Percentiles rank a stretch among this genome's conserved stretches.
Conservation (phyloP, 1,140 invertebrate species). For the Chelonus insularis region DNA sequence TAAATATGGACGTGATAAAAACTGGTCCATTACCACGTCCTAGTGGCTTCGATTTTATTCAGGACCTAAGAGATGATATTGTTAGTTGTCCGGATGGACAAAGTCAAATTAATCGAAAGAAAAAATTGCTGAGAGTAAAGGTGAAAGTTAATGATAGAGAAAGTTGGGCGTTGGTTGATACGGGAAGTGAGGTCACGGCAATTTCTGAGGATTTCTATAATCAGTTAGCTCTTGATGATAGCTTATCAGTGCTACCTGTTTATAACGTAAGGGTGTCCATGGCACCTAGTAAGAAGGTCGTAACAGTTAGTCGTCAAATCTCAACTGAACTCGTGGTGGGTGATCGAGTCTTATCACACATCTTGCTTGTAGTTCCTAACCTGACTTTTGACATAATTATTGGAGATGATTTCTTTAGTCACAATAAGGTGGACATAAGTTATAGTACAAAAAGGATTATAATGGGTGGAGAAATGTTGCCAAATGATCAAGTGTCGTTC, state of each 20-base stretch:
- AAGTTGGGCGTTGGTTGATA: constrained; percentile 4
- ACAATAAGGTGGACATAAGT: background rate
- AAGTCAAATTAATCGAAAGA: background rate
- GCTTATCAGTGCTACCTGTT: background rate
- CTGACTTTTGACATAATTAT: background rate
- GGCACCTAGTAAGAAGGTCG: background rate
- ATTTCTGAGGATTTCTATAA: constrained; percentile 8
- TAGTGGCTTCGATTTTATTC: background rate
- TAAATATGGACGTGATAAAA: background rate
- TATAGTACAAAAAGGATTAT: background rate
- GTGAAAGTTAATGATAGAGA: background rate
- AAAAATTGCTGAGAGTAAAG: background rate
- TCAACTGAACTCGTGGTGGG: background rate
- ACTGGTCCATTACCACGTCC: constrained; percentile 6
- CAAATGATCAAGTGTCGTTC: background rate
- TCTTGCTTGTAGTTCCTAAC: background rate
- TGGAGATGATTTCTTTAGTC: background rate
- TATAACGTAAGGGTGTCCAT: background rate
- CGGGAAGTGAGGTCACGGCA: constrained; percentile 1
- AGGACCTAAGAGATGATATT: background rate
- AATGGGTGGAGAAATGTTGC: background rate
- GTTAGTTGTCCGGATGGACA: background rate
- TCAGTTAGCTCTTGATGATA: background rate
- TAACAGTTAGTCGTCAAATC: background rate
- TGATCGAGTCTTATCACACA: background rate